A percentile compares a stretch with the other conserved stretches of the same genome.
Conservation (phyloP, 2,888 invertebrate species). For the Diploptera punctata region DNA sequence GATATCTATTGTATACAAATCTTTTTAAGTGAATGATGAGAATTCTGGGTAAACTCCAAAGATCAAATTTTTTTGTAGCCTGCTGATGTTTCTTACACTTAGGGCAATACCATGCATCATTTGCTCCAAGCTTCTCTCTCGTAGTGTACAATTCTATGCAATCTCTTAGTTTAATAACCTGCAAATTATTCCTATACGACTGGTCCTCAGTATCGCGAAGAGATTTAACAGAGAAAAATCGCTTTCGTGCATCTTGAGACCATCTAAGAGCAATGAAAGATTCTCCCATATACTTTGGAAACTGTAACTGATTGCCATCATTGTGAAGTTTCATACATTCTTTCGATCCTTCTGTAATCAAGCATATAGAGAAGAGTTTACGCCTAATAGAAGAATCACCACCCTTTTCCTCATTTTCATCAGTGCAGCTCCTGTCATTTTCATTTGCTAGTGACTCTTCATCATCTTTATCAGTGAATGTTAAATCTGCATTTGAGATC, state of each 20-base stretch:
- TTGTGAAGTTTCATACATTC: conserved; percentile 5
- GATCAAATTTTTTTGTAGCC: conserved; percentile 66
- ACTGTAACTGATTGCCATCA: conserved; percentile 5
- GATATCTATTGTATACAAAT: conserved; percentile 62
- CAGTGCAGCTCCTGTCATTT: conserved; percentile 4
- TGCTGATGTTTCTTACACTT: conserved; percentile 62
- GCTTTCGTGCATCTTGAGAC: background rate
- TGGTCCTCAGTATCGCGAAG: background rate
- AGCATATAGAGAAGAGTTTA: background rate
- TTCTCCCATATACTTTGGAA: conserved; percentile 10
- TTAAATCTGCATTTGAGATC: background rate
- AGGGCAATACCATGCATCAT: conserved; percentile 65
- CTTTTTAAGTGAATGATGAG: conserved; percentile 65
- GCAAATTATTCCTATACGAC: background rate
- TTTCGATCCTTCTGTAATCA: background rate
- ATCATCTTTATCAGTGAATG: background rate
- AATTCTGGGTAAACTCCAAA: conserved; percentile 64
- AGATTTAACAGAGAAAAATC: background rate
- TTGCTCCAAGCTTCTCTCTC: conserved; percentile 60
- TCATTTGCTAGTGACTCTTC: background rate
- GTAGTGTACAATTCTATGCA: conserved; percentile 63
- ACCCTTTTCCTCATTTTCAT: background rate
- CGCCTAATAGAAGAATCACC: no score
- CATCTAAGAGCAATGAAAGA: conserved; percentile 6
- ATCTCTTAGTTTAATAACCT: conserved; percentile 55